Evolutionary conservation across 2,888 invertebrate species (phyloP).

Genomic region (Xylocampa areola): DNA sequence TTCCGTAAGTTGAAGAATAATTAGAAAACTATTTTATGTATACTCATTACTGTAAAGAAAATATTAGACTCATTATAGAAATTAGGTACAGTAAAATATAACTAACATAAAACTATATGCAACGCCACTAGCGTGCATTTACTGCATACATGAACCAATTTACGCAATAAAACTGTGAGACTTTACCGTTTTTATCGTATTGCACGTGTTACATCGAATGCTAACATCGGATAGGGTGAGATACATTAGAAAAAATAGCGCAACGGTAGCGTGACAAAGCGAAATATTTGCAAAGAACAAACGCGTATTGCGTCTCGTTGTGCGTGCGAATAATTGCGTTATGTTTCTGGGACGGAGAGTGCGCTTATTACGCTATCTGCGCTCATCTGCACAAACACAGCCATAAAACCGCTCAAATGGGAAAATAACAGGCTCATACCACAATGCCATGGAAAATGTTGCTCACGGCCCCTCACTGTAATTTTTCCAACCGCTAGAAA

Average conservation of each 20-base stretch:
- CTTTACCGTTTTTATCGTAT: slow-evolving; percentile 23
- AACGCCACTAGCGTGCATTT: slow-evolving; percentile 35
- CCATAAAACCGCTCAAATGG: slow-evolving; percentile 88
- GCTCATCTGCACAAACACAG: slow-evolving; percentile 81
- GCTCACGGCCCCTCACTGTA: slow-evolving; percentile 66
- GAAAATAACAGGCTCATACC: slow-evolving; percentile 87
- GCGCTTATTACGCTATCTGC: slow-evolving; percentile 81
- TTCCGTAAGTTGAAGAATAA: background rate
- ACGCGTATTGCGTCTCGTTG: slow-evolving; percentile 66
- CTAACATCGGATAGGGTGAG: slow-evolving; percentile 18
- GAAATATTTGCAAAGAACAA: slow-evolving; percentile 49
- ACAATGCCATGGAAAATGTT: slow-evolving; percentile 86
- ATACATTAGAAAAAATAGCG: slow-evolving; percentile 34
- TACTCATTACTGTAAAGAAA: slow-evolving; percentile 4
- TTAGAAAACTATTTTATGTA: slow-evolving; percentile 30
- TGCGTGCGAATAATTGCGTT: slow-evolving; percentile 88
- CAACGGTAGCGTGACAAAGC: slow-evolving; percentile 47
- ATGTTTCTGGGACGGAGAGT: slow-evolving; percentile 84
- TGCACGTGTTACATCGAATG: slow-evolving; percentile 38
- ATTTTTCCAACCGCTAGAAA: slow-evolving; percentile 84
- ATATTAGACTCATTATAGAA: slow-evolving; percentile 1
- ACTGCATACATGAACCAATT: slow-evolving; percentile 47
- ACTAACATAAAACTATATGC: slow-evolving; percentile 38
- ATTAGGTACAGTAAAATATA: slow-evolving; percentile 19
- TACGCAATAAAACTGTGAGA: slow-evolving; percentile 45